Conservation (phyloP, 2,888 invertebrate genomes). For the Pristionchus maxplancki region DNA sequence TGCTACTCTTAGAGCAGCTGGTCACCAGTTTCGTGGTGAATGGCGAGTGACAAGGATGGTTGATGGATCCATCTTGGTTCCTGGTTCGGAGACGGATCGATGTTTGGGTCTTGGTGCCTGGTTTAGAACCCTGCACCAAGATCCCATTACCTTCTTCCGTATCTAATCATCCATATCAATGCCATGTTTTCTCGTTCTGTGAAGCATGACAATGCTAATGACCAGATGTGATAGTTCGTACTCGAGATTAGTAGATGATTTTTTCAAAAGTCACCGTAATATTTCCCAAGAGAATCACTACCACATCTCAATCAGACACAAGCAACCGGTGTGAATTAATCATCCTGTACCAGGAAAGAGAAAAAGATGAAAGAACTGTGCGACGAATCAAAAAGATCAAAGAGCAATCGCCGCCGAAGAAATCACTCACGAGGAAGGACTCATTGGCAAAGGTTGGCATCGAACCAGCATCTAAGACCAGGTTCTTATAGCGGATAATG, state of each 20-base stretch:
- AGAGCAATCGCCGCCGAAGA: background rate
- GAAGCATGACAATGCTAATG: no score
- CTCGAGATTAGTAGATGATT: no score
- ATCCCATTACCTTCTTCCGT: no score
- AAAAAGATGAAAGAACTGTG: constrained; percentile 11
- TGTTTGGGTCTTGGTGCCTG: background rate
- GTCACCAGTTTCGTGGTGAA: background rate
- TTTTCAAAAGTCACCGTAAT: no score
- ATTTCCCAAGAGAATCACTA: no score
- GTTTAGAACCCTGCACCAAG: background rate
- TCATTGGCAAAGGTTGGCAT: background rate
- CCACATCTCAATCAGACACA: no score
- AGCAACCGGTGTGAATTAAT: background rate
- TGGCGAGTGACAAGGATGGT: background rate
- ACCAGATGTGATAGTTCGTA: no score
- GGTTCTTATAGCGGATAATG: no score
- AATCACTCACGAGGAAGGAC: background rate
- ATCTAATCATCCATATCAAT: no score
- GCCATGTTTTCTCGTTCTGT: no score
- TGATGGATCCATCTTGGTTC: background rate
- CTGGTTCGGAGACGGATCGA: background rate
- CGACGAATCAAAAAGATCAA: constrained; percentile 2
- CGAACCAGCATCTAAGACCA: no score
- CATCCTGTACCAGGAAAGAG: background rate
- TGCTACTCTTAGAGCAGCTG: background rate